phyloP scores from a whole-genome alignment of 2,113 vertebrate genomes.

The Colaptes auratus region DNA sequence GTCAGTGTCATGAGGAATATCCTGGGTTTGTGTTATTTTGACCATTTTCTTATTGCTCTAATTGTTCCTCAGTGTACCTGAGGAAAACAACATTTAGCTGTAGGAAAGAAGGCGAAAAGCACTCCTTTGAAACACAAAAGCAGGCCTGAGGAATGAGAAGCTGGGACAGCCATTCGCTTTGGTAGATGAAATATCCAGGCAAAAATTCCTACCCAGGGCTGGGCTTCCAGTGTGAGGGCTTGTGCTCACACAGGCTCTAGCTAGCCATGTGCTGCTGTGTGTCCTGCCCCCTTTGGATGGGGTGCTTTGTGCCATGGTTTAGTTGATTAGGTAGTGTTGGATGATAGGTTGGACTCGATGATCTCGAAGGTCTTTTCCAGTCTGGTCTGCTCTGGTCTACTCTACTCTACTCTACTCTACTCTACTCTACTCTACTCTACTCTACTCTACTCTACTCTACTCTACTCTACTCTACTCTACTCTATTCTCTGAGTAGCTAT shows the following conservation, averaged over 20 bases:
- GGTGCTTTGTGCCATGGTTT: too few species aligned
- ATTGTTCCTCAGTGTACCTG: conserved; percentile 15
- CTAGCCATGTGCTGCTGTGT: not conserved
- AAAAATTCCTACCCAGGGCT: not conserved
- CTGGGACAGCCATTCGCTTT: not conserved
- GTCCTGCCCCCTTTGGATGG: too few species aligned
- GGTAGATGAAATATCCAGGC: not conserved
- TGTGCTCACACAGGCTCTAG: fast-evolving
- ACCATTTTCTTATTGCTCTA: conserved; percentile 9
- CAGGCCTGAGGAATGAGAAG: not conserved
- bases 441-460: too few species aligned
- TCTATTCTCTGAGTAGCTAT: too few species aligned
- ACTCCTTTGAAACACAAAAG: not conserved
- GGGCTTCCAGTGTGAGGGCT: not conserved
- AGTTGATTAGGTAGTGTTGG: too few species aligned
- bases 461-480: too few species aligned
- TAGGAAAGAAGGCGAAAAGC: not conserved
- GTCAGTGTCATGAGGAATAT: not conserved
- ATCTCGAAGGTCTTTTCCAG: too few species aligned
- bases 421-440: too few species aligned
- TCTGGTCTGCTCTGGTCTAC: too few species aligned
- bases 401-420: too few species aligned
- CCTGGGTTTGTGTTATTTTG: conserved; percentile 51
- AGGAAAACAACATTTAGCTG: not conserved
- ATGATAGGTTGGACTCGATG: too few species aligned